Percentiles rank a stretch among this genome's conserved stretches.
phyloP scores from a whole-genome alignment of 2,797 vertebrate species.

The Erithacus rubecula region DNA sequence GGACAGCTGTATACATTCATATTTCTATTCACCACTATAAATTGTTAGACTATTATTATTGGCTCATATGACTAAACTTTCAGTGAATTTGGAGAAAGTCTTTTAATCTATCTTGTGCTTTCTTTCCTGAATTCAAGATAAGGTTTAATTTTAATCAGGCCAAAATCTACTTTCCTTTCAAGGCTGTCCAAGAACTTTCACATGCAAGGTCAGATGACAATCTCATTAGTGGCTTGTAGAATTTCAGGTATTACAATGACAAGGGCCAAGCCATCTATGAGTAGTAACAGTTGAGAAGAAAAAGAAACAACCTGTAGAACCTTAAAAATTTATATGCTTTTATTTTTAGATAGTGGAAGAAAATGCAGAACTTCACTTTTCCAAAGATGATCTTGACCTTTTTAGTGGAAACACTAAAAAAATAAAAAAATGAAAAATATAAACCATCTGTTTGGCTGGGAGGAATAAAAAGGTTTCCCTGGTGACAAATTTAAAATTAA shows the following conservation, averaged over 20 bases:
- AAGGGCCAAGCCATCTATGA: neutral
- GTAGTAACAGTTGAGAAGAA: neutral
- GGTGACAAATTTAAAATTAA: constrained; percentile 72
- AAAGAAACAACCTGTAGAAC: neutral
- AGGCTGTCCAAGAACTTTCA: neutral
- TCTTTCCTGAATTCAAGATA: neutral
- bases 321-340: neutral
- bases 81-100: neutral
- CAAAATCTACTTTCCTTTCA: neutral
- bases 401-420: neutral
- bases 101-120: neutral
- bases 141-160: neutral
- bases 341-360: constrained; percentile 40
- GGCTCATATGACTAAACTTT: neutral
- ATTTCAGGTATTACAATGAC: neutral
- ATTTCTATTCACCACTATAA: neutral
- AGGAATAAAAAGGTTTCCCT: constrained; percentile 65
- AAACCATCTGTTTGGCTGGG: constrained; percentile 74
- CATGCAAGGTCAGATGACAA: neutral
- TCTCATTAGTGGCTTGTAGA: neutral
- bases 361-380: constrained; percentile 38
- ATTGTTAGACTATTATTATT: neutral
- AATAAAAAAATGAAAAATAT: constrained; percentile 43
- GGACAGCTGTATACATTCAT: neutral
- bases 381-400: constrained; percentile 45